Base-by-base conservation (phyloP, 2,113 vertebrate genomes). In the Cheilinus undulatus region DNA sequence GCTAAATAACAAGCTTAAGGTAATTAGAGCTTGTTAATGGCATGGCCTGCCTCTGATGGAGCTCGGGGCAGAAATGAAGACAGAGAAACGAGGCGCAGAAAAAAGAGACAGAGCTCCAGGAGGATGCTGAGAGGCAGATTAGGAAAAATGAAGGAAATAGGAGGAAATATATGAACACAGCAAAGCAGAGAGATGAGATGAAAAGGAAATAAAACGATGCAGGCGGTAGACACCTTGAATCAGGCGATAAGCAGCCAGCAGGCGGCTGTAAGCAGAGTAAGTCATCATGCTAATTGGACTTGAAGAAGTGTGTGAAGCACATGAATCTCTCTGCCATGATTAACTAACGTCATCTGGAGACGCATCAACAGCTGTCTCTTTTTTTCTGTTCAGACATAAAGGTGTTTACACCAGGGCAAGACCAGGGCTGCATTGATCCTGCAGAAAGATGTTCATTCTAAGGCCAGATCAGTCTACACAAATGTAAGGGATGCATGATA, bases 1-100 rank as follows among this genome's bases (percentile, higher is more conserved):
- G 74, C 64, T 69, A 53, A 77, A 45, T 38, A 76, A 76, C 77
- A 64, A 73, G 72, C 76, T 69, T 30, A n/a, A 48, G 22, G 45
- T 19, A 69, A 80, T 84, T 76, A 60, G 42, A 73, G 61, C 13
- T 30, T 9, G 46, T 27, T 68, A 68, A 75, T 68, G 9, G 42
- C n/a, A 1, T 7, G 34, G 62, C 43, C 52, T 30, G 36, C 24
- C 46, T 57, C 42, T 70, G 49, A 56, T 28, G 34, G 57, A 56
- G 56, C 56, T 68, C 17, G 8, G 28, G 54, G 27, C 46, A 20
- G 53, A n/a, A 50, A 51, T 5, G 20, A 43, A 54, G 70, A 36
- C 3, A 26, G 48, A 45, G 22, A 50, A 36, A 36, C 9, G 14
- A 24, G 19, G 24, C 17, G 23, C 13, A 36, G 38, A 36, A 19